Evolutionary conservation across 2,797 vertebrate genomes (phyloP).

Genomic region (Gobio occitaniae): DNA sequence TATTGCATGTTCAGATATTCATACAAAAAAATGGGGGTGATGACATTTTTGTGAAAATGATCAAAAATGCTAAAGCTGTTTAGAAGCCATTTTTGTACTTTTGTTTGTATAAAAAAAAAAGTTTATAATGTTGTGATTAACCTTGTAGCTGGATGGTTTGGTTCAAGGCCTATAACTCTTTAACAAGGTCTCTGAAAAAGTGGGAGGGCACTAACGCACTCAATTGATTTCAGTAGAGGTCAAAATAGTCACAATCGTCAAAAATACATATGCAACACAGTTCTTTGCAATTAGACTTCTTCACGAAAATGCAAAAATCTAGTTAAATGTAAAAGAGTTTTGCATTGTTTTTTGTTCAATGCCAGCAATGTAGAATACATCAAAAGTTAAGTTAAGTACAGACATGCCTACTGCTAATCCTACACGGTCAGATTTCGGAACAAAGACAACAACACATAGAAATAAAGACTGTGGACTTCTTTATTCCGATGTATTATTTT

Average conservation of each 20-base stretch:
- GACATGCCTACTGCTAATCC: not conserved
- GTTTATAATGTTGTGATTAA: not conserved
- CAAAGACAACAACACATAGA: constrained; percentile 18
- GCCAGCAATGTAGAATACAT: not conserved
- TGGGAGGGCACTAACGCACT: not conserved
- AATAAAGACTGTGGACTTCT: constrained; percentile 50
- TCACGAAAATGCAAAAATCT: no score
- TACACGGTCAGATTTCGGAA: not conserved
- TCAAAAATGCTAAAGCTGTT: not conserved
- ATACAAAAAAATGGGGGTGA: no score
- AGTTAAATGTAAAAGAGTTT: not conserved
- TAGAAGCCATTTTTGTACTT: not conserved
- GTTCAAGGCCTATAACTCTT: not conserved
- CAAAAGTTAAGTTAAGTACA: not conserved
- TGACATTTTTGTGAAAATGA: no score
- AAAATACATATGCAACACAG: not conserved
- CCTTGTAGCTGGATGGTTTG: not conserved
- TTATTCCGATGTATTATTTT: constrained; percentile 51
- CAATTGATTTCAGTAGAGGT: not conserved
- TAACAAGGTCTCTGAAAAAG: not conserved
- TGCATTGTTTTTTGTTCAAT: not conserved
- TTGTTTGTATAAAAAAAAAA: not conserved
- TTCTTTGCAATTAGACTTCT: not conserved
- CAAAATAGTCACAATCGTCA: not conserved
- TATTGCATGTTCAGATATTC: no score